These are phyloP conservation scores for Pterophyllum scalare DNA, from an alignment of 2,113 vertebrate genomes.

Conservation along the genomic window DNA sequence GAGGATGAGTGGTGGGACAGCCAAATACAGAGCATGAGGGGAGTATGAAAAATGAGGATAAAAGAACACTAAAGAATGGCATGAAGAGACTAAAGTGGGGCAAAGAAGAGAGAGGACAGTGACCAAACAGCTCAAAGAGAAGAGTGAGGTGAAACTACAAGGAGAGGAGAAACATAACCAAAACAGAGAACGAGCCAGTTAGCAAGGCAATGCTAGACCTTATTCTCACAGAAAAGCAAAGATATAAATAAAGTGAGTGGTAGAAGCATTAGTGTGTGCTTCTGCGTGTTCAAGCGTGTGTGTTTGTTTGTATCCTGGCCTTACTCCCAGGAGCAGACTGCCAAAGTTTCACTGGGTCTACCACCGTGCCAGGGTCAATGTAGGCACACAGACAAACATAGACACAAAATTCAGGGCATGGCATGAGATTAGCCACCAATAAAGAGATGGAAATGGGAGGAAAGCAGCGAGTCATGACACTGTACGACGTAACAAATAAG, in stretches of 20 bases:
- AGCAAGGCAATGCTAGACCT: conserved; percentile 15
- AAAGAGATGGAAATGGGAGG: background rate
- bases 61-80: conserved; percentile 3
- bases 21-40: conserved; percentile 15
- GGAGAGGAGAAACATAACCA: conserved; percentile 1
- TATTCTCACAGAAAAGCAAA: conserved; percentile 44
- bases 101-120: conserved; percentile 44
- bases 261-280: conserved; percentile 41
- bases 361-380: conserved; percentile 57
- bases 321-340: conserved; percentile 59
- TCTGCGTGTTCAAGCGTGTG: background rate
- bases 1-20: conserved; percentile 24
- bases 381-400: conserved; percentile 27
- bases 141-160: conserved; percentile 16
- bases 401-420: conserved; percentile 34
- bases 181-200: conserved; percentile 13
- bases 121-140: conserved; percentile 32
- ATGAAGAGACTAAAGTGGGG: conserved; percentile 52
- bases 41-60: conserved; percentile 11
- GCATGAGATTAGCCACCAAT: conserved; percentile 34
- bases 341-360: conserved; percentile 69
- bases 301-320: conserved; percentile 61
- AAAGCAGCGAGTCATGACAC: background rate
- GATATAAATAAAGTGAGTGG: conserved; percentile 68
- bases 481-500: conserved; percentile 9